A percentile compares a stretch with the other conserved stretches of the same genome.
These are phyloP conservation scores for Ceyx margarethae DNA, from an alignment of 2,113 vertebrate species.

Conservation along the genomic window DNA sequence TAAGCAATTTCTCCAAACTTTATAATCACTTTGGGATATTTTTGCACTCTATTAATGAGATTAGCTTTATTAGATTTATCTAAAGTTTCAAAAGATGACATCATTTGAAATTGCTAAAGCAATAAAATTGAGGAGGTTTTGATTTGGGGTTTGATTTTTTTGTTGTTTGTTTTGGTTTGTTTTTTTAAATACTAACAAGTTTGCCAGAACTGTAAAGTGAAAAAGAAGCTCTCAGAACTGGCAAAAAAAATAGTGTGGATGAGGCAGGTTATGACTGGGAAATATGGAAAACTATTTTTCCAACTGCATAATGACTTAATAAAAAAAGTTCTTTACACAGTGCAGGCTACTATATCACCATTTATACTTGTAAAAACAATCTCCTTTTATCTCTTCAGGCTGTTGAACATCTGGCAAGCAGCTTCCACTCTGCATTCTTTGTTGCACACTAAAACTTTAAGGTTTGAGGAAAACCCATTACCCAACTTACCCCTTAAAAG, in stretches of 20 bases:
- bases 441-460: constrained; percentile 51
- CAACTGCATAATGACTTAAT: constrained; percentile 53
- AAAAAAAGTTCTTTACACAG: constrained; percentile 58
- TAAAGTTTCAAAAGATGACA: constrained; percentile 30
- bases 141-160: not conserved
- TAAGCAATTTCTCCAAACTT: not conserved
- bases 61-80: constrained; percentile 10
- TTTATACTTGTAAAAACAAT: constrained; percentile 54
- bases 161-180: too few relatives aligned
- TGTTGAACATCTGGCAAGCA: constrained; percentile 72
- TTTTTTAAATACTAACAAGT: not conserved
- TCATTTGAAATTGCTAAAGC: constrained; percentile 24
- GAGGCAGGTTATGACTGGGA: constrained; percentile 28
- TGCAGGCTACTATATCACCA: constrained; percentile 32
- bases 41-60: constrained; percentile 23
- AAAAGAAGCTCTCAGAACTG: constrained; percentile 29
- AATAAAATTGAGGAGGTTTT: not conserved
- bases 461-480: constrained; percentile 65
- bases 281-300: constrained; percentile 57
- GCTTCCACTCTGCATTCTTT: constrained; percentile 55
- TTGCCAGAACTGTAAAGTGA: constrained; percentile 24
- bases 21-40: constrained; percentile 19
- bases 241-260: not conserved
- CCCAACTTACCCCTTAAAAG: constrained; percentile 62
- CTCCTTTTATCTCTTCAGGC: constrained; percentile 63